Evolutionary conservation across 1,140 invertebrate genomes (phyloP), one percentile per base, ranked within the genome.

Genomic region (Bacillus rossius): DNA sequence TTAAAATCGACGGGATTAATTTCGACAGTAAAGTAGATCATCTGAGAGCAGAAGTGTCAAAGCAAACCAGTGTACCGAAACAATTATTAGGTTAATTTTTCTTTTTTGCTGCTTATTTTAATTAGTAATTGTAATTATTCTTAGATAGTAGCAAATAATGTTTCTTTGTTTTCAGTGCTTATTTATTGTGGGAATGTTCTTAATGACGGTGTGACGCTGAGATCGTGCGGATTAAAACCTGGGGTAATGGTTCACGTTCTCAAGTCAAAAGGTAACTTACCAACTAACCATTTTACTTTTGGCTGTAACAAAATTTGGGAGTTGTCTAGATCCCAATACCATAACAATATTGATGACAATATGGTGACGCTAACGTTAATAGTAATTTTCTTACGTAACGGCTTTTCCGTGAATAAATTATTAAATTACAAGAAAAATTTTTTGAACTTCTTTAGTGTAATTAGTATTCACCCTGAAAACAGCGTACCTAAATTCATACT

Each of bases 211-310:
- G 60, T 69, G 7, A 76, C 73, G 4, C 47, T 82, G 14, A 73
- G 73, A 50, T 73, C 73, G 2, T 77, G 70, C 65, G 77, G 77
- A 10, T 58, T 82, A 34, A 80, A 79, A 64, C 65, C 69, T 64
- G 79, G 79, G 40, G 72, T 75, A 8, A 80, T 75, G 65, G 62
- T 82, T 42, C 78, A 82, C 65, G 74, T 80, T 3, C 60, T 81
- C 29, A 72, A 72, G 55, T 80, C 73, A 20, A 68, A 68, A 60
- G 68, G 68, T 68, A 45, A 29, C 48, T 58, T 48, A n/a, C n/a
- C n/a, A n/a, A n/a, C n/a, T n/a, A n/a, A n/a, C n/a, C n/a, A n/a
- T n/a, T n/a, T n/a, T n/a, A n/a, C n/a, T n/a, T n/a, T n/a, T n/a
- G n/a, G n/a, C n/a, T n/a, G n/a, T n/a, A n/a, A n/a, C n/a, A n/a